Percentiles rank a stretch among this genome's conserved stretches.
phyloP scores from a whole-genome alignment of 2,113 vertebrate species.

The Lagopus leucura region DNA sequence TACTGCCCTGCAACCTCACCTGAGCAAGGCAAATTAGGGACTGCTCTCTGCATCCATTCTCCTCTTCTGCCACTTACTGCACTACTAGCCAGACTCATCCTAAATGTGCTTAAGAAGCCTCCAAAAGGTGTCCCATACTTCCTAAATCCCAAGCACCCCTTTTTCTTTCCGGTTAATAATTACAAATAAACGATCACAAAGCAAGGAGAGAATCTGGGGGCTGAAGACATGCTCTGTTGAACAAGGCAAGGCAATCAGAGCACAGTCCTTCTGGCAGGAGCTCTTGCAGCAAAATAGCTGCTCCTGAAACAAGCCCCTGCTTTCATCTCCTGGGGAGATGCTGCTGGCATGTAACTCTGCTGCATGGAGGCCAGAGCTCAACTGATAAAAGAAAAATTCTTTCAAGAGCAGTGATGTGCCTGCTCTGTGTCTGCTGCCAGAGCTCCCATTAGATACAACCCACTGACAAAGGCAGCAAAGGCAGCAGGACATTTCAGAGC shows the following conservation, averaged over 20 bases:
- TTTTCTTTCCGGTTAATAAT: not conserved
- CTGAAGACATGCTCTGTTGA: not conserved
- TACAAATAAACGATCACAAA: not conserved
- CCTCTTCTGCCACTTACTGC: not conserved
- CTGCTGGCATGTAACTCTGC: not conserved
- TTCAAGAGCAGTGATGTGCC: not conserved
- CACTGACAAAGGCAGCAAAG: not conserved
- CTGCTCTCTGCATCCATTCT: not conserved
- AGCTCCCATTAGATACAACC: not conserved
- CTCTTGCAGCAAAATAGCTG: constrained; percentile 16
- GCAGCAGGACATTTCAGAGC: not conserved
- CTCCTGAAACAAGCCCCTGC: not conserved
- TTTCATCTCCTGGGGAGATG: not conserved
- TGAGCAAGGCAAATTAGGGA: not conserved
- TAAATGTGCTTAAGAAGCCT: not conserved
- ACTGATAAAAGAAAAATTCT: not conserved
- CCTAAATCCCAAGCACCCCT: not conserved
- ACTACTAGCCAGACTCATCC: accelerated
- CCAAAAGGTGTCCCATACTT: not conserved
- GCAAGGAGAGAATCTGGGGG: not conserved
- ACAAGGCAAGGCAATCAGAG: not conserved
- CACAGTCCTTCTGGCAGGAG: not conserved
- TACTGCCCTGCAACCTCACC: not conserved
- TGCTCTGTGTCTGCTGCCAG: not conserved
- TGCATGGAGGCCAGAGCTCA: not conserved